These are phyloP conservation scores for Tachina grossa DNA, from an alignment of 2,888 invertebrate genomes.

Conservation along the genomic window DNA sequence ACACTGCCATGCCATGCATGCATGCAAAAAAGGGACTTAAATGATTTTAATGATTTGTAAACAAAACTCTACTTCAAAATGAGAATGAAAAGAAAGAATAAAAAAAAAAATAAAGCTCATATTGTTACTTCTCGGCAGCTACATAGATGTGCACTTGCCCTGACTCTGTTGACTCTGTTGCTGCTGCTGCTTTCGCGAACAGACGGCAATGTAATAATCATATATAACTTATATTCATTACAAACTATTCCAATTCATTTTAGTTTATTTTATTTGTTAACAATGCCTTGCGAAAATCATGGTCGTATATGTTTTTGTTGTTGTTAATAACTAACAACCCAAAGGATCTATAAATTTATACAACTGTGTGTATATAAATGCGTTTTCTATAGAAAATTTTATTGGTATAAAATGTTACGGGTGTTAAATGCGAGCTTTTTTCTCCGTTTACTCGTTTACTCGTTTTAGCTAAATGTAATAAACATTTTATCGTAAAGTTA, in stretches of 20 bases:
- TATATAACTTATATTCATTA: conserved; percentile 58
- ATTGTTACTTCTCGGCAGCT: neutral
- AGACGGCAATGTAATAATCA: conserved; percentile 36
- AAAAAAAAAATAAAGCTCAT: neutral
- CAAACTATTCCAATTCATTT: conserved; percentile 51
- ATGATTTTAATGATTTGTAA: conserved; percentile 73
- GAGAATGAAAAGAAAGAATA: conserved; percentile 46
- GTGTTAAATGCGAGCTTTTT: neutral
- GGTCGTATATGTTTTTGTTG: neutral
- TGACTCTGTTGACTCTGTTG: neutral
- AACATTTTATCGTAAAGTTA: conserved; percentile 31
- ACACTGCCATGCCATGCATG: conserved; percentile 43
- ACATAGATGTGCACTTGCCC: conserved; percentile 1
- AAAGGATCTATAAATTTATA: conserved; percentile 60
- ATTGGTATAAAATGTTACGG: conserved; percentile 2
- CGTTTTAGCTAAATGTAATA: conserved; percentile 13
- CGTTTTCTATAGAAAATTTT: conserved; percentile 33
- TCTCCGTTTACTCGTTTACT: neutral
- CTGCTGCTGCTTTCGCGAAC: conserved; percentile 2
- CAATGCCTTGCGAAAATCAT: conserved; percentile 44
- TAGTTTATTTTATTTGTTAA: conserved; percentile 63
- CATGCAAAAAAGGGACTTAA: conserved; percentile 65
- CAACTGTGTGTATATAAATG: conserved; percentile 29
- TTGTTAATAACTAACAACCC: conserved; percentile 52
- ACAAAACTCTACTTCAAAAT: conserved; percentile 69